A percentile compares a stretch with the other conserved stretches of the same genome.
Conservation (phyloP, 2,888 invertebrate species). For the Lutraria lutraria region DNA sequence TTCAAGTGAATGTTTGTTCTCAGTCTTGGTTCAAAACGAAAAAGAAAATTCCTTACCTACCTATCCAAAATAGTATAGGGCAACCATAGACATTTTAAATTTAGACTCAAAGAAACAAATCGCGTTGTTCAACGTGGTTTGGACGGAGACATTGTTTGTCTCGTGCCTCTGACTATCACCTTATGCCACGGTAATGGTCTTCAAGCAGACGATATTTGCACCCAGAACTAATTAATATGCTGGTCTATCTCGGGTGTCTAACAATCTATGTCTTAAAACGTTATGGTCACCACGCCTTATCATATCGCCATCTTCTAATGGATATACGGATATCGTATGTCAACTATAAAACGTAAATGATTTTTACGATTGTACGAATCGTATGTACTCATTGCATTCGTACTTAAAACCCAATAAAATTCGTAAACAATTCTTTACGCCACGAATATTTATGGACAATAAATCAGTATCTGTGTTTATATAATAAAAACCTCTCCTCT, state of each 20-base stretch:
- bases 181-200: too few relatives aligned
- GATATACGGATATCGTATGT: not conserved
- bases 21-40: too few relatives aligned
- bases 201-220: not conserved
- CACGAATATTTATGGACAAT: slow-evolving; percentile 17
- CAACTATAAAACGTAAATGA: slow-evolving; percentile 5
- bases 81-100: too few relatives aligned
- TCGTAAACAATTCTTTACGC: slow-evolving; percentile 8
- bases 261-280: not conserved
- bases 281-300: slow-evolving; percentile 7
- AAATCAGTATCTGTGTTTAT: slow-evolving; percentile 27
- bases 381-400: slow-evolving; percentile 1
- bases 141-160: too few relatives aligned
- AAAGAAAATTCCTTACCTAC: too few relatives aligned
- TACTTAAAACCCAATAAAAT: slow-evolving; percentile 18
- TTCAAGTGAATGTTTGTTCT: too few relatives aligned
- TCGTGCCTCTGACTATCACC: too few relatives aligned
- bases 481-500: slow-evolving; percentile 4
- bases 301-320: not conserved
- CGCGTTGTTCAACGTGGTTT: too few relatives aligned
- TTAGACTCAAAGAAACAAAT: too few relatives aligned
- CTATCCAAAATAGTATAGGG: too few relatives aligned
- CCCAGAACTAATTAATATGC: not conserved
- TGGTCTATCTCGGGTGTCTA: not conserved
- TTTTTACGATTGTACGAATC: not conserved